Evolutionary conservation across 1,140 invertebrate genomes (phyloP), one percentile per base, ranked within the genome.

Genomic region (Harpegnathos saltator): DNA sequence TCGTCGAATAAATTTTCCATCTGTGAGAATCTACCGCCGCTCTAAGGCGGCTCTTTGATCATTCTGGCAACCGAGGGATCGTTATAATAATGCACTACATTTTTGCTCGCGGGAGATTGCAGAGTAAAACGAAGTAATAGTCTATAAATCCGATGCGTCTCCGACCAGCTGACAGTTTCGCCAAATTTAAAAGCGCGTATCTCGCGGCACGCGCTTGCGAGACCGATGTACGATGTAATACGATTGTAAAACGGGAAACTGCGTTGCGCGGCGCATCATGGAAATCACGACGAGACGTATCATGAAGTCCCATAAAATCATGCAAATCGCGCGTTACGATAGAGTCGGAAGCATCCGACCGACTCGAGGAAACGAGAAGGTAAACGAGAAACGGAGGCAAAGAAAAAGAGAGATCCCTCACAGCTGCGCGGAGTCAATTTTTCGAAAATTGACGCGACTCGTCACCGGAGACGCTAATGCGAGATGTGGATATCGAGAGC

Each of bases 361-460:
- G 61, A 63, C 19, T 0, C 24, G n/a, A 63, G 1, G 12, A 17
- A 56, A 9, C 15, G 38, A 26, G n/a, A 58, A 59, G 38, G 38
- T 44, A 11, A 73, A 66, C 14, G 33, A 85, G 56, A 80, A 54
- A 68, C 48, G 69, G 14, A 71, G 78, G 38, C 38, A 33, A 33
- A 33, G 38, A 44, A 11, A 44, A 9, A 44, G 38, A 54, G 72
- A 83, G 71, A 82, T 73, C 44, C 89, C 85, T 90, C 87, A 89
- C 92, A 93, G 91, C 92, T 93, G 91, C 89, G 84, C 24, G 73
- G 84, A 77, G 78, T 86, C 83, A 84, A 87, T 89, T 85, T 89
- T 68, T 74, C 48, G 44, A 44, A 52, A 66, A 73, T 86, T 69
- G 83, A 65, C 72, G 38, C 48, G 48, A 22, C 63, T 75, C 63